These are phyloP conservation scores for Tolypeutes matacus DNA, from an alignment of 2,797 vertebrate species.

Conservation along the genomic window DNA sequence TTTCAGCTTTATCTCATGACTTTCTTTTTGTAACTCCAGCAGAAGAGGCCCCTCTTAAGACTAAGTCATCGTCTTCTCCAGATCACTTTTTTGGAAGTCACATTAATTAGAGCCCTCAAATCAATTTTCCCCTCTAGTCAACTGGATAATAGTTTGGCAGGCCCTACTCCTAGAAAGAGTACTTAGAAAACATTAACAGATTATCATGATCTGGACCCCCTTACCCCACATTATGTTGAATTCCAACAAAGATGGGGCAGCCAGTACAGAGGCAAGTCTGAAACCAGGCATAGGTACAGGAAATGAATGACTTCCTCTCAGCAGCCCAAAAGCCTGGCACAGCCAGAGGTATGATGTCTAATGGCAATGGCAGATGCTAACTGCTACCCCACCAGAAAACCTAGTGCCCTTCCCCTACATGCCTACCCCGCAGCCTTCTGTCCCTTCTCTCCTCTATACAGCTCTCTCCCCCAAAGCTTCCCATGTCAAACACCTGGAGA, in stretches of 20 bases:
- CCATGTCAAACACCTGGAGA: not conserved
- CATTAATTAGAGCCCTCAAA: constrained; percentile 72
- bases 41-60: not conserved
- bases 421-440: no score
- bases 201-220: not conserved
- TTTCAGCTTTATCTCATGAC: not conserved
- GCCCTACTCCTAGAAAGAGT: constrained; percentile 42
- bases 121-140: constrained; percentile 83
- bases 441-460: not conserved
- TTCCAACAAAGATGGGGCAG: not conserved
- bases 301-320: not conserved
- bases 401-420: not conserved
- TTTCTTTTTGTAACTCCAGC: not conserved
- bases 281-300: not conserved
- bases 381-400: not conserved
- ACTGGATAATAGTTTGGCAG: constrained; percentile 78
- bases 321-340: not conserved
- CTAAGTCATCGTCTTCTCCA: constrained; percentile 46
- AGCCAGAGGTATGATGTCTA: not conserved
- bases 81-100: constrained; percentile 69
- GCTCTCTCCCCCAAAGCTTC: not conserved
- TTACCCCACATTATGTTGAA: not conserved
- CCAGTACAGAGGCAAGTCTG: not conserved
- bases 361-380: not conserved
- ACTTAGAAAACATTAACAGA: constrained; percentile 65